Evolutionary conservation across 2,888 invertebrate species (phyloP).

Genomic region (Rhabditoides inermis): DNA sequence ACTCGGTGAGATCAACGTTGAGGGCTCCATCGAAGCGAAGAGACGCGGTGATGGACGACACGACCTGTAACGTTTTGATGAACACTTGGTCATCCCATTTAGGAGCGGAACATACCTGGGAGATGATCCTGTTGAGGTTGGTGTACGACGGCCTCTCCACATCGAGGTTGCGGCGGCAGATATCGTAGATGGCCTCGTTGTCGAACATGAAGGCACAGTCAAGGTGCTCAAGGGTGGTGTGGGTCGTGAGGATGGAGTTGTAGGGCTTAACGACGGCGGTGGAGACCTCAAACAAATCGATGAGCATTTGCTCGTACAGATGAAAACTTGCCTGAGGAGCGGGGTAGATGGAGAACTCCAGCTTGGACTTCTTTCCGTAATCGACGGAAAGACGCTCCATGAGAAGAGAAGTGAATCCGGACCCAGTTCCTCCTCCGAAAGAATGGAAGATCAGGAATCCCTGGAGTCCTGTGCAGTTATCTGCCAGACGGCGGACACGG

Average conservation of each 20-base stretch:
- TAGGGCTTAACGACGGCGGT: conserved; percentile 89
- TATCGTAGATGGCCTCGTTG: conserved; percentile 84
- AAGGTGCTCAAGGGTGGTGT: conserved; percentile 83
- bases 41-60: conserved; percentile 77
- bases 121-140: conserved; percentile 82
- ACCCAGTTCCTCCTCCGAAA: conserved; percentile 78
- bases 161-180: conserved; percentile 65
- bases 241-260: conserved; percentile 88
- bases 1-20: conserved; percentile 76
- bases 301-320: no score
- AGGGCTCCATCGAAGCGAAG: conserved; percentile 79
- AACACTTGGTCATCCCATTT: no score
- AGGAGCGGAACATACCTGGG: conserved; percentile 60
- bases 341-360: conserved; percentile 79
- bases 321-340: conserved; percentile 67
- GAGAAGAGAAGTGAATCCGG: conserved; percentile 75
- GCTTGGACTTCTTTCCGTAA: conserved; percentile 75
- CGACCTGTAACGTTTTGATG: conserved; percentile 75
- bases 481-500: conserved; percentile 55
- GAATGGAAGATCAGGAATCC: conserved; percentile 79
- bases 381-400: conserved; percentile 75
- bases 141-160: conserved; percentile 68
- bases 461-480: conserved; percentile 66
- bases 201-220: conserved; percentile 87
- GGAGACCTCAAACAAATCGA: conserved; percentile 58